Evolutionary conservation across 1,140 invertebrate genomes (phyloP), one percentile per base, ranked within the genome.

Genomic region (roundworm (Caenorhabditis elegans)): DNA sequence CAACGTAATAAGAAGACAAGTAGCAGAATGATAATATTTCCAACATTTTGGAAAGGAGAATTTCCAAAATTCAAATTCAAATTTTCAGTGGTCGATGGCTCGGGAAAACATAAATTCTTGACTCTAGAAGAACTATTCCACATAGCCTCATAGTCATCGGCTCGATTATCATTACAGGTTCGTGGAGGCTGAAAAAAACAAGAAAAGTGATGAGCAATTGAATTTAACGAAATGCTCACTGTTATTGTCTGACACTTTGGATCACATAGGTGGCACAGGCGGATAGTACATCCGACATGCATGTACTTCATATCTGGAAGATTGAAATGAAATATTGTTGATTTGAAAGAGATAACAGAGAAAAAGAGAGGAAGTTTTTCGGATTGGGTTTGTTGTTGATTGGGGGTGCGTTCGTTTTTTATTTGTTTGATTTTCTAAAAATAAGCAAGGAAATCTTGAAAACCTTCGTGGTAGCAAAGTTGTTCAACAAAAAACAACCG

Each of bases 281-380:
- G 60, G 43, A 70, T 70, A 19, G 60, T 70, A 34, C 60, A 70
- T 0, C 60, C 60, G 34, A 70, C 60, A 17, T 70, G 60, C 34
- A 70, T 70, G 60, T 34, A 70, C 34, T 70, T 70, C 60, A 70
- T 70, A 17, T 70, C 60, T 70, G 60, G n/a, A 70, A 43, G 22
- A 15, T 15, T 43, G 15, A 31, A 31, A 4, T 31, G 19, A 26
- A 53, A 26, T 1, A 11, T 8, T 26, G 1, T 10, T 6, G 10
- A 36, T 36, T 36, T n/a, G 1, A 28, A 1, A 24, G 4, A 26
- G n/a, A n/a, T n/a, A n/a, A n/a, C n/a, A n/a, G n/a, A n/a, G n/a
- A n/a, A n/a, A n/a, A n/a, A n/a, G n/a, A n/a, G n/a, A n/a, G n/a
- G n/a, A n/a, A n/a, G n/a, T n/a, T n/a, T n/a, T n/a, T n/a, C n/a